These are phyloP conservation scores for Sakesphorus luctuosus DNA, from an alignment of 2,113 vertebrate genomes.

Conservation along the genomic window DNA sequence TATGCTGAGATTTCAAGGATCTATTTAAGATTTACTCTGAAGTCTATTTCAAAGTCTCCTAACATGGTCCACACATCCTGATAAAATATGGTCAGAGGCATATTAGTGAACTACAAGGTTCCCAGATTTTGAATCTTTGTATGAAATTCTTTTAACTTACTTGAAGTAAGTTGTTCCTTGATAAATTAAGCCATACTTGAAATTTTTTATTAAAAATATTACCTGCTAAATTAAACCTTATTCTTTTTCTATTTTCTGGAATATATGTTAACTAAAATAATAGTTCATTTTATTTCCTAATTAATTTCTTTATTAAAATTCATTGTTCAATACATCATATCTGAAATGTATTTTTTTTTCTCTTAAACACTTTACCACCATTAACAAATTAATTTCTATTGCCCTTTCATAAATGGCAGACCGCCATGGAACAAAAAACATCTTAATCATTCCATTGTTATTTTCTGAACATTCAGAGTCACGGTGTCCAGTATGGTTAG, in stretches of 20 bases:
- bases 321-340: not conserved
- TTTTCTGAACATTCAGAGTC: not conserved
- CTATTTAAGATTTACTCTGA: not conserved
- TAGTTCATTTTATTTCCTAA: not conserved
- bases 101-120: not conserved
- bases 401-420: not conserved
- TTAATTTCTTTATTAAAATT: not conserved
- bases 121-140: not conserved
- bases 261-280: not conserved
- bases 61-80: not conserved
- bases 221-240: not conserved
- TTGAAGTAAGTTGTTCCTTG: not conserved
- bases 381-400: conserved; percentile 31
- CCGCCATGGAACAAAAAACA: not conserved
- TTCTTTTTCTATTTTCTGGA: not conserved
- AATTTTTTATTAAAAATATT: not conserved
- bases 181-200: not conserved
- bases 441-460: not conserved
- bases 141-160: not conserved
- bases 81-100: not conserved
- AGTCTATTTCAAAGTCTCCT: not conserved
- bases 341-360: not conserved
- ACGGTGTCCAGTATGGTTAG: not conserved
- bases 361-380: not conserved
- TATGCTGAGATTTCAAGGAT: not conserved